Evolutionary conservation across 2,888 invertebrate genomes (phyloP).

Genomic region (Drosophila stalkeri): DNA sequence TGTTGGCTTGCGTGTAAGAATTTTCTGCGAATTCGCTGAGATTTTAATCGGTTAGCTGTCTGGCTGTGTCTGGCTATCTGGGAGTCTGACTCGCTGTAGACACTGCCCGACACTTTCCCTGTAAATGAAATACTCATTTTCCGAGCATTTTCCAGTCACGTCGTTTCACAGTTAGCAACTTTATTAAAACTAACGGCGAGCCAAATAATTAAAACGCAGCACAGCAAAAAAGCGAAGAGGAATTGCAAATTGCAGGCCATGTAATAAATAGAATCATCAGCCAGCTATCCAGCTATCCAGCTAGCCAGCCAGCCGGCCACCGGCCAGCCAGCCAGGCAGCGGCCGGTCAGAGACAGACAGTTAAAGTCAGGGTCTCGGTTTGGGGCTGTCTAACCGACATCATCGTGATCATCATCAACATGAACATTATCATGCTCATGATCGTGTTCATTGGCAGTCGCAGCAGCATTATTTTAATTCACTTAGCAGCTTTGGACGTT

Average conservation of each 20-base stretch:
- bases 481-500: constrained; percentile 66
- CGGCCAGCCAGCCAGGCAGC: constrained; percentile 6
- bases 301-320: constrained; percentile 12
- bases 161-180: constrained; percentile 79
- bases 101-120: constrained; percentile 69
- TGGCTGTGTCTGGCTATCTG: constrained; percentile 4
- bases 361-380: constrained; percentile 54
- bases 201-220: constrained; percentile 74
- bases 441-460: constrained; percentile 30
- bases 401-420: constrained; percentile 26
- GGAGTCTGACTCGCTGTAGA: constrained; percentile 3
- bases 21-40: constrained; percentile 75
- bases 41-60: constrained; percentile 70
- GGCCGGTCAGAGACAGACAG: constrained; percentile 34
- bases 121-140: constrained; percentile 71
- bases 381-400: constrained; percentile 34
- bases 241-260: constrained; percentile 73
- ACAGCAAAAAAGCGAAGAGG: constrained; percentile 38
- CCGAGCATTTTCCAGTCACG: constrained; percentile 68
- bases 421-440: constrained; percentile 25
- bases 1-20: constrained; percentile 75
- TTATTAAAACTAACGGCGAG: constrained; percentile 78
- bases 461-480: constrained; percentile 71
- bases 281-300: constrained; percentile 14
- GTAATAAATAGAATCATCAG: constrained; percentile 78